A percentile compares a stretch with the other conserved stretches of the same genome.
Evolutionary conservation across 2,113 vertebrate species (phyloP).

Genomic region (Saccopteryx leptura): DNA sequence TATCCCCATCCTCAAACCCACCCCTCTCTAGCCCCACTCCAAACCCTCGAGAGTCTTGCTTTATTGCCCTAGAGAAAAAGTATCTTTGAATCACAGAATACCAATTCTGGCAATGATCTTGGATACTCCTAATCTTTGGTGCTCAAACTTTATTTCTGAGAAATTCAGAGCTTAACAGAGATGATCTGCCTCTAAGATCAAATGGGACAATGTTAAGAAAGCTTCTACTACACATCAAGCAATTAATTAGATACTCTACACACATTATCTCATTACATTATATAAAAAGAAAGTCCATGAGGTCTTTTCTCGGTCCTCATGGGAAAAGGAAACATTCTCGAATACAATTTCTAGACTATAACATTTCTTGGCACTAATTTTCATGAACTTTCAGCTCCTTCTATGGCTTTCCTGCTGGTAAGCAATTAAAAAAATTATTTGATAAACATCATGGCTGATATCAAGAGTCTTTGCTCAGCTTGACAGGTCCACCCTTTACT

Average conservation of each 20-base stretch:
- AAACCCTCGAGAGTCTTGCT: background rate
- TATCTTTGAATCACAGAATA: background rate
- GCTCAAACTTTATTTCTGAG: constrained; percentile 4
- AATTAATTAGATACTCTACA: background rate
- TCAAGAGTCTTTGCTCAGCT: background rate
- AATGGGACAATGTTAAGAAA: background rate
- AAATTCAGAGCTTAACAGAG: background rate
- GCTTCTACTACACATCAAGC: background rate
- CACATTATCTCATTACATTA: background rate
- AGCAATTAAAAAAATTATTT: background rate
- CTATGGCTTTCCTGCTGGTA: background rate
- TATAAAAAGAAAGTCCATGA: background rate
- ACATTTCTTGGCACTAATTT: background rate
- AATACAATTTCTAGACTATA: constrained; percentile 7
- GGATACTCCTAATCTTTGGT: background rate
- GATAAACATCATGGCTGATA: background rate
- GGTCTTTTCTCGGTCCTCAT: background rate
- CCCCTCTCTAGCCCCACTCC: background rate
- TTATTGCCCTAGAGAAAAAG: background rate
- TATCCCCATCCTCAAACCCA: background rate
- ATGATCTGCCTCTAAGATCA: background rate
- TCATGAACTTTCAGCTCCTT: background rate
- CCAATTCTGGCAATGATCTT: background rate
- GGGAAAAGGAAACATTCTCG: background rate
- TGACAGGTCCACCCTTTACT: background rate